Base-by-base conservation (phyloP, 1,140 invertebrate genomes). In the Diploscapter pachys region DNA sequence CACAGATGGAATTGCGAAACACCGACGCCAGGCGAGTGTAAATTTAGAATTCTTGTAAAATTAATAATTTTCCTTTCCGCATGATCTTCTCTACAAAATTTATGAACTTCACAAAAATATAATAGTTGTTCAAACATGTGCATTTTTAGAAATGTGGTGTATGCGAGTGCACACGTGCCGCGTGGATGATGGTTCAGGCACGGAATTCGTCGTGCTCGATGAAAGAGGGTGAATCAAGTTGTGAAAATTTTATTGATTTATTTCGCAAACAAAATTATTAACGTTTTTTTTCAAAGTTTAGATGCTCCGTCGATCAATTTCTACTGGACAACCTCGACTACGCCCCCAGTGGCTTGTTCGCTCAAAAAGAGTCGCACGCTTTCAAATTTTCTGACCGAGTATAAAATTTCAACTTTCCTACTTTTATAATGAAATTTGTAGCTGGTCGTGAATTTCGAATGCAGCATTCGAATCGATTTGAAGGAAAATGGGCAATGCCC, bases 371-470 rank as follows among this genome's bases (percentile, higher is more conserved):
- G 66, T 82, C 83, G 3, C 82, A 85, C 67, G 81, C 81, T 8
- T 81, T 84, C 72, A 78, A 85, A 64, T 85, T 84, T 69, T 82
- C 82, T 57, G 82, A 84, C 68, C 68, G 72, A n/a, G 74, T 72
- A 13, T 11, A 67, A 13, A 49, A 63, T 65, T 65, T 9, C 31
- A 67, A 71, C 51, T 31, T 8, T 11, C 63, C 4, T n/a, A n/a
- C 11, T 13, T 11, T 68, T 68, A 0, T 9, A 71, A 56, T 51
- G 57, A 8, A 31, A 9, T 66, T 13, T 67, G 6, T 11, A 72
- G 56, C 81, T 84, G 6, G 82, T 85, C 49, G 82, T 85, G 48
- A 85, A 84, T 57, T 84, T 84, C 70, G 82, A 84, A 68, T 84
- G 82, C 74, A 79, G 66, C 50, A 80, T 84, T 50, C 64, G 82